Conservation (phyloP, 2,113 vertebrate genomes). For the Oncorhynchus masou region DNA sequence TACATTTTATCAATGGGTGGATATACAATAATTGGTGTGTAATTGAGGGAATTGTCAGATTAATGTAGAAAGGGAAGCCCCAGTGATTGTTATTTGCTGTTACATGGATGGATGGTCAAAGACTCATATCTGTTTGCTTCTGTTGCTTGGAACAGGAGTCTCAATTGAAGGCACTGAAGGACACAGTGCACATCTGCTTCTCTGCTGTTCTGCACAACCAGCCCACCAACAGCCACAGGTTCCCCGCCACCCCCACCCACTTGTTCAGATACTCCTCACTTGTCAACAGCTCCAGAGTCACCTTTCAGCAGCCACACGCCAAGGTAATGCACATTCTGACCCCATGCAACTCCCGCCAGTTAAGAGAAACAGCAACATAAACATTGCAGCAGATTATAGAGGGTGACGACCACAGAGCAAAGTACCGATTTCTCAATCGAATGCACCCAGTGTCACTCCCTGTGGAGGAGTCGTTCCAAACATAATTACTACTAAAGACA, state of each 20-base stretch:
- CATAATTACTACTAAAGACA: slow-evolving; percentile 50
- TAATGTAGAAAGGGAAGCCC: too few species aligned
- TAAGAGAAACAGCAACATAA: neutral
- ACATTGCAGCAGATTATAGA: slow-evolving; percentile 10
- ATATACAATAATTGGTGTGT: slow-evolving; percentile 6
- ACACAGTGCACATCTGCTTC: slow-evolving; percentile 93
- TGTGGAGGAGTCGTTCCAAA: slow-evolving; percentile 9
- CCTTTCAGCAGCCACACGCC: slow-evolving; percentile 72
- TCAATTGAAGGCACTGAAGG: slow-evolving; percentile 95
- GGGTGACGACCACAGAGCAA: slow-evolving; percentile 39
- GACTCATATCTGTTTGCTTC: slow-evolving; percentile 43
- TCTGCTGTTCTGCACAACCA: slow-evolving; percentile 86
- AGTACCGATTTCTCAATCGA: slow-evolving; percentile 51
- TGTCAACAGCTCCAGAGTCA: slow-evolving; percentile 75
- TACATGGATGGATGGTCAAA: neutral
- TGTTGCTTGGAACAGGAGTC: slow-evolving; percentile 79
- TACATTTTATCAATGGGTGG: slow-evolving; percentile 1
- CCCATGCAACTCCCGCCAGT: neutral
- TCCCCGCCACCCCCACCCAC: slow-evolving; percentile 72
- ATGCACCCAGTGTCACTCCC: slow-evolving; percentile 30
- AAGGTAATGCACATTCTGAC: slow-evolving; percentile 75
- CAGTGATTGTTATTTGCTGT: too few species aligned
- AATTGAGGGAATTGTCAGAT: too few species aligned
- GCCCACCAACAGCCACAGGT: slow-evolving; percentile 67
- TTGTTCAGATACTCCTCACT: slow-evolving; percentile 71